phyloP scores from a whole-genome alignment of 1,140 invertebrate species.

The Cyphomyrmex costatus region DNA sequence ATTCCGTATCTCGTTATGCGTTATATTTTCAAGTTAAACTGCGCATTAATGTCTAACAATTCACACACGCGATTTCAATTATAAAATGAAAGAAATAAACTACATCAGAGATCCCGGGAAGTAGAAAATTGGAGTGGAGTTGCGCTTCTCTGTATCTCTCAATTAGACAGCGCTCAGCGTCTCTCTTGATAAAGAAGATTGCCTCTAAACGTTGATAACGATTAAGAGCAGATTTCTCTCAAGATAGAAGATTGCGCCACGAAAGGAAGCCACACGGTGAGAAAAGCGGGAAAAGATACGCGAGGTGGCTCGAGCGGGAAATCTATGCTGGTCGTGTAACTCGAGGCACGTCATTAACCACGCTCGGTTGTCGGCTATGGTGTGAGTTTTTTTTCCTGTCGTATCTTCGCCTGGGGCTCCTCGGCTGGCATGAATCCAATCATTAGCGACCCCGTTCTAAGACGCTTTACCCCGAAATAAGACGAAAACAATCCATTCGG shows the following conservation, averaged over 20 bases:
- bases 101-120: slow-evolving; percentile 2
- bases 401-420: slow-evolving; percentile 28
- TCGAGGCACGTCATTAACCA: slow-evolving; percentile 68
- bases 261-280: not conserved
- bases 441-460: slow-evolving; percentile 61
- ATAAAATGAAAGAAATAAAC: slow-evolving; percentile 3
- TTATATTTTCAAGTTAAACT: not conserved
- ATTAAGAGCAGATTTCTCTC: slow-evolving; percentile 25
- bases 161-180: slow-evolving; percentile 11
- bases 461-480: slow-evolving; percentile 69
- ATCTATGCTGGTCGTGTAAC: slow-evolving; percentile 65
- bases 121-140: not conserved
- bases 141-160: not conserved
- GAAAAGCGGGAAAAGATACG: slow-evolving; percentile 39
- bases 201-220: slow-evolving; percentile 44
- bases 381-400: not conserved
- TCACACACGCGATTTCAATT: not conserved
- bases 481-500: slow-evolving; percentile 59
- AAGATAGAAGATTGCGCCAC: slow-evolving; percentile 2
- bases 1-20: not conserved
- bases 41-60: not conserved
- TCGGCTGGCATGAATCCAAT: slow-evolving; percentile 56
- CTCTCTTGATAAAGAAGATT: slow-evolving; percentile 48
- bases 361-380: slow-evolving; percentile 20
- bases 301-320: slow-evolving; percentile 50